Evolutionary conservation across 2,888 invertebrate genomes (phyloP).

Genomic region (Sesia apiformis): DNA sequence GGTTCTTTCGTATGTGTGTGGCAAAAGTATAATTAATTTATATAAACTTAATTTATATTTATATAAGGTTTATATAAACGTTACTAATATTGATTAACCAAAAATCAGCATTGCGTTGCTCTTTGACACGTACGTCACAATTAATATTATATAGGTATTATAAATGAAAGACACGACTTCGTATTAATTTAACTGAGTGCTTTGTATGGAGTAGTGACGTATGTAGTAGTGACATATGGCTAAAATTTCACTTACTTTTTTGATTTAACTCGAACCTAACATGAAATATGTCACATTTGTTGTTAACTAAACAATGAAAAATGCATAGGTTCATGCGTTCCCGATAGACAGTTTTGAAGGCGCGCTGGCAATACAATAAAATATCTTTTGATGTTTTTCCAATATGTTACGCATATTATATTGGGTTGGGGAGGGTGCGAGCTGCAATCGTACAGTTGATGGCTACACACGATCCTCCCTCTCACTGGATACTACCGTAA

Average conservation of each 20-base stretch:
- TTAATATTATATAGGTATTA: slow-evolving; percentile 16
- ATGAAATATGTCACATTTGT: background rate
- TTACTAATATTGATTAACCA: too few species aligned
- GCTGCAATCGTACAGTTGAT: too few species aligned
- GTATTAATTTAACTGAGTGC: slow-evolving; percentile 39
- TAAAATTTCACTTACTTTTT: background rate
- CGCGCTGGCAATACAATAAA: background rate
- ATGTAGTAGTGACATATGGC: background rate
- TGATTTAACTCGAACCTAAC: background rate
- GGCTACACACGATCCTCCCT: too few species aligned
- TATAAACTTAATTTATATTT: too few species aligned
- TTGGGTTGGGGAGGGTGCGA: too few species aligned
- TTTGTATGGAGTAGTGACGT: slow-evolving; percentile 2
- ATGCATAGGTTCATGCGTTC: background rate
- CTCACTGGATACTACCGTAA: too few species aligned
- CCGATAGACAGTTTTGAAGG: background rate
- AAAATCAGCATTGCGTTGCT: too few species aligned
- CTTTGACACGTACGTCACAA: background rate
- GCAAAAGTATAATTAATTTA: too few species aligned
- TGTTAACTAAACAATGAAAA: background rate
- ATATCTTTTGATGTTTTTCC: background rate
- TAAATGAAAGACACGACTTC: slow-evolving; percentile 21
- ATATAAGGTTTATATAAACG: too few species aligned
- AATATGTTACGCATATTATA: background rate
- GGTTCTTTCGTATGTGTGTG: too few species aligned